Evolutionary conservation across 2,797 vertebrate species (phyloP), one percentile per base, ranked within the genome.

Genomic region (Sitta carolinensis): DNA sequence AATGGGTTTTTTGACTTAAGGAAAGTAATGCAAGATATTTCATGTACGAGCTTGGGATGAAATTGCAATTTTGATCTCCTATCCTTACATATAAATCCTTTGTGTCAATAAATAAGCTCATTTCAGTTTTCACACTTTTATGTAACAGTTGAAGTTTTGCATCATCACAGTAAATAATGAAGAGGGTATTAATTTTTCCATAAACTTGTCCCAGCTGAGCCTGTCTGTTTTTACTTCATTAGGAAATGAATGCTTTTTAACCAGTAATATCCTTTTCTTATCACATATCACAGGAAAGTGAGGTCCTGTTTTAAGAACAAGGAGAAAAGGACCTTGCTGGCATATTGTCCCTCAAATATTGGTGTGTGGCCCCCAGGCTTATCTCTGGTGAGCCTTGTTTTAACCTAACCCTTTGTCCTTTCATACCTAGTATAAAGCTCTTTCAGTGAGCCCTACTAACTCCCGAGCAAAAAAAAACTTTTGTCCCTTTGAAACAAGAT

Each of bases 1-100:
- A 98, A 97, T 97, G 98, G 96, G 86, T 96, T 83, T 95, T 96
- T 51, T 72, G 94, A 95, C 69, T 96, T 96, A 89, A 97, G 93
- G 95, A 94, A 96, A 95, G 95, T 92, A 93, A 93, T 74, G 27
- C 58, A 61, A 90, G n/a, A 55, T 76, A 36, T 61, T 84, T 92
- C 50, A 55, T 43, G 26, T 50, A 43, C 10, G 5, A n/a, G 8
- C 34, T 50, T 43, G 26, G 29, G 16, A 62, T 64, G 34, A 43
- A 76, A 47, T 48, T 82, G n/a, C 48, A 68, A 13, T 84, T 94
- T 86, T 81, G 62, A 58, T 87, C 38, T 78, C 64, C 26, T 43
- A 58, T 11, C 6, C 16, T 85, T 62, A 45, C 7, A 5, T 36
- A 32, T 29, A 91, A 86, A 81, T 25, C 26, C 62, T 84, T 47